Percentiles rank a stretch among this genome's conserved stretches.
These are phyloP conservation scores for Gymnarchus niloticus DNA, from an alignment of 2,113 vertebrate genomes.

Conservation along the genomic window DNA sequence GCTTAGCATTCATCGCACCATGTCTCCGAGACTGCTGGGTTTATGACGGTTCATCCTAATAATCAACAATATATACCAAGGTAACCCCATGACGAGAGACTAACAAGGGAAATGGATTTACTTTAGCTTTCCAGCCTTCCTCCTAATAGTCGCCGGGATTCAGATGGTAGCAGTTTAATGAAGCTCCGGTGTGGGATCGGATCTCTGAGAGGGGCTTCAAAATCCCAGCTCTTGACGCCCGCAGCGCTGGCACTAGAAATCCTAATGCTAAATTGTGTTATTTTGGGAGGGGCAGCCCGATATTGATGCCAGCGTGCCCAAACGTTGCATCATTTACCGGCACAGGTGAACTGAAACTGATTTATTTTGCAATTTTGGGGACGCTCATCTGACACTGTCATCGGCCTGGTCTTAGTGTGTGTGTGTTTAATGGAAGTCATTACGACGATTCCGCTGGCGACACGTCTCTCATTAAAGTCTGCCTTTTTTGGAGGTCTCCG, in stretches of 20 bases:
- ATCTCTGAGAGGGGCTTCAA: background rate
- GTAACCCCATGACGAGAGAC: conserved; percentile 38
- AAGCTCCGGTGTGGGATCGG: background rate
- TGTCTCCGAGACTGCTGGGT: conserved; percentile 54
- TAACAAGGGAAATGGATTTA: conserved; percentile 47
- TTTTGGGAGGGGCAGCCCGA: background rate
- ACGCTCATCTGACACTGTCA: background rate
- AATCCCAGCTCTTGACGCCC: background rate
- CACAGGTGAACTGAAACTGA: background rate
- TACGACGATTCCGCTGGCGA: background rate
- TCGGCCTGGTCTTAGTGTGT: background rate
- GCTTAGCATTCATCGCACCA: conserved; percentile 55
- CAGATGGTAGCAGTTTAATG: conserved; percentile 26
- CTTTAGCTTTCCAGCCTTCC: conserved; percentile 41
- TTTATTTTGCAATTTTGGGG: background rate
- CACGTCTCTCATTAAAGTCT: background rate
- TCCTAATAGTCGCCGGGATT: conserved; percentile 30
- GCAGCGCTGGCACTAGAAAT: background rate
- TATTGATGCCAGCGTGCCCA: background rate
- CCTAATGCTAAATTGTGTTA: conserved; percentile 8
- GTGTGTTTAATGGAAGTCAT: background rate
- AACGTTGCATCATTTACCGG: background rate
- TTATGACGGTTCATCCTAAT: conserved; percentile 65
- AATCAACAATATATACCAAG: conserved; percentile 55
- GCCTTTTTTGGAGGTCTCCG: background rate